Conservation (phyloP, 1,140 invertebrate genomes). For the Venustaconcha ellipsiformis region DNA sequence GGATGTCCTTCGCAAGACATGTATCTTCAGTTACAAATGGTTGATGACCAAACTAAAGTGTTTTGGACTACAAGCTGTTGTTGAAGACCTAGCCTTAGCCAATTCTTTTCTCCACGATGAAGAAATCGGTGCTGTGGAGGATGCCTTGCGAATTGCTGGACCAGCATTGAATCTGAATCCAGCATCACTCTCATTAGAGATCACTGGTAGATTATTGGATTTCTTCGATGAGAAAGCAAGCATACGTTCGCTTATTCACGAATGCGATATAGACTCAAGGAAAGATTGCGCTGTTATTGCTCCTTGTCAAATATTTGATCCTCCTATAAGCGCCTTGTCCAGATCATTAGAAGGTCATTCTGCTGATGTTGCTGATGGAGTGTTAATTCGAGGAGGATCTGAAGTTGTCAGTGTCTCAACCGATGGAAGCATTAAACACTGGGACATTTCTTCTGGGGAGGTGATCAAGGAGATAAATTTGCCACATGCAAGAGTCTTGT, state of each 20-base stretch:
- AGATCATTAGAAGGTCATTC: conserved; percentile 16
- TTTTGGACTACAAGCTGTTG: conserved; percentile 39
- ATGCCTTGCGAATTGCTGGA: conserved; percentile 51
- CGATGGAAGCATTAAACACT: conserved; percentile 7
- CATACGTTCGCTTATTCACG: conserved; percentile 46
- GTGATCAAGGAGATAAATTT: conserved; percentile 10
- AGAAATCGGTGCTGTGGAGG: conserved; percentile 47
- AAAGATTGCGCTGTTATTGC: conserved; percentile 83
- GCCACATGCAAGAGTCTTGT: conserved; percentile 12
- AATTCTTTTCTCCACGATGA: conserved; percentile 71
- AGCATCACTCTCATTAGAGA: conserved; percentile 45
- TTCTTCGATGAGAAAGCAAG: conserved; percentile 40
- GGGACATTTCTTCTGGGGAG: conserved; percentile 10
- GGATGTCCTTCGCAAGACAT: conserved; percentile 26
- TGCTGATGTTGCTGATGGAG: conserved; percentile 17
- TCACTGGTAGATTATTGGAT: conserved; percentile 52
- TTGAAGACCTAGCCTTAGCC: conserved; percentile 42
- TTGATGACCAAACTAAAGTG: conserved; percentile 45
- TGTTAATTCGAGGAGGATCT: conserved; percentile 7
- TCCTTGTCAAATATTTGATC: conserved; percentile 44
- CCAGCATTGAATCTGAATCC: conserved; percentile 43
- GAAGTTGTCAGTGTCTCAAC: conserved; percentile 8
- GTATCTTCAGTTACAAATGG: conserved; percentile 52
- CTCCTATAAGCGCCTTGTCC: conserved; percentile 36
- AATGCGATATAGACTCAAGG: conserved; percentile 71